phyloP scores from a whole-genome alignment of 2,797 vertebrate genomes.

The Lindbergichthys nudifrons region DNA sequence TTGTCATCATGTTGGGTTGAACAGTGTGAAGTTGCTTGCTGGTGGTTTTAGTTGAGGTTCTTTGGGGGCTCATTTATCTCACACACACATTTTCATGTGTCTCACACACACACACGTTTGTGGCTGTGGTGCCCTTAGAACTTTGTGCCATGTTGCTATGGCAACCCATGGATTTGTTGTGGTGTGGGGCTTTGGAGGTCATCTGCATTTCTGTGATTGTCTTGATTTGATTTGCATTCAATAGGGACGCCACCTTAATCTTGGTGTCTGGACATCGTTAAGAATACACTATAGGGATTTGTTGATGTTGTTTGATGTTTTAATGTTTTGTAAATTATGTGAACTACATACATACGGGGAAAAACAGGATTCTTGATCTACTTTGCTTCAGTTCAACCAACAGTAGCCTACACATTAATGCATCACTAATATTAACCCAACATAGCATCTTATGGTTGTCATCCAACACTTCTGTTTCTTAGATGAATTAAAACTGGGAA shows the following conservation, averaged over 20 bases:
- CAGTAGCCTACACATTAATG: no score
- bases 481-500: no score
- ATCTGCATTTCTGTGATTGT: not conserved
- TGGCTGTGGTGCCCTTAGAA: not conserved
- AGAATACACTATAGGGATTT: not conserved
- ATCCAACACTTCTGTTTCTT: no score
- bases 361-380: no score
- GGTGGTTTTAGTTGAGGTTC: constrained; percentile 3
- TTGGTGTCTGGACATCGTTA: not conserved
- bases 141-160: not conserved
- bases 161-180: not conserved
- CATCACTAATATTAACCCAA: no score
- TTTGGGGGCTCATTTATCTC: constrained; percentile 8
- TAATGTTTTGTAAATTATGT: not conserved
- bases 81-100: not conserved
- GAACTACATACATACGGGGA: no score
- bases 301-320: not conserved
- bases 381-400: no score
- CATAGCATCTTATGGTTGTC: no score
- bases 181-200: not conserved
- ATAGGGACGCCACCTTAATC: not conserved
- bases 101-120: not conserved
- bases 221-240: constrained; percentile 3
- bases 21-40: not conserved
- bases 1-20: constrained; percentile 5